Conservation (phyloP, 2,888 invertebrate species). For the Dicyrtoma fusca region DNA sequence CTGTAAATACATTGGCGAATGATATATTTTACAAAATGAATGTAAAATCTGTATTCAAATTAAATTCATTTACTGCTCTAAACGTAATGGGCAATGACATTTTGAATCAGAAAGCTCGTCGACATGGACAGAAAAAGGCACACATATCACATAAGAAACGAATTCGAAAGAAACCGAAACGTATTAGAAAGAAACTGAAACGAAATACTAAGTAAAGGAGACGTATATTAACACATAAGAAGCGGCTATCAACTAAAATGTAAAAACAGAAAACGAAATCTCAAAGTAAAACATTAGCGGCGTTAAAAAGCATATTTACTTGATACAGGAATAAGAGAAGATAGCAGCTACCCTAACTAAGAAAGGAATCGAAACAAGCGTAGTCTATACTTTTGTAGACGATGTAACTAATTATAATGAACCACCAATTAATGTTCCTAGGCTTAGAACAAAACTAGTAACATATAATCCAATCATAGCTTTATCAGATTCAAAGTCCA, state of each 20-base stretch:
- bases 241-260: not conserved
- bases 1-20: not conserved
- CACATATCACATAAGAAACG: too few relatives aligned
- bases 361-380: too few relatives aligned
- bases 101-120: conserved; percentile 17
- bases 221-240: not conserved
- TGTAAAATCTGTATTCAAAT: conserved; percentile 6
- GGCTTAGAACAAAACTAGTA: not conserved
- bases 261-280: not conserved
- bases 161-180: not conserved
- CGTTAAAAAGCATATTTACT: conserved; percentile 14
- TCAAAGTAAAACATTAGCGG: too few relatives aligned
- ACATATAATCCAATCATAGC: conserved; percentile 7
- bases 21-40: not conserved
- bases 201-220: not conserved
- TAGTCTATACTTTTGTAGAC: not conserved
- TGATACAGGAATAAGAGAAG: not conserved
- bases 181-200: not conserved
- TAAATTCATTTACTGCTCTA: conserved; percentile 2
- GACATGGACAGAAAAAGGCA: not conserved
- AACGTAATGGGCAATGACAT: conserved; percentile 16
- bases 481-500: not conserved
- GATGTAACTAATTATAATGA: not conserved
- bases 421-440: not conserved
- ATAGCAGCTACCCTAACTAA: too few relatives aligned